phyloP scores from a whole-genome alignment of 2,113 vertebrate species.

The Nymphicus hollandicus region DNA sequence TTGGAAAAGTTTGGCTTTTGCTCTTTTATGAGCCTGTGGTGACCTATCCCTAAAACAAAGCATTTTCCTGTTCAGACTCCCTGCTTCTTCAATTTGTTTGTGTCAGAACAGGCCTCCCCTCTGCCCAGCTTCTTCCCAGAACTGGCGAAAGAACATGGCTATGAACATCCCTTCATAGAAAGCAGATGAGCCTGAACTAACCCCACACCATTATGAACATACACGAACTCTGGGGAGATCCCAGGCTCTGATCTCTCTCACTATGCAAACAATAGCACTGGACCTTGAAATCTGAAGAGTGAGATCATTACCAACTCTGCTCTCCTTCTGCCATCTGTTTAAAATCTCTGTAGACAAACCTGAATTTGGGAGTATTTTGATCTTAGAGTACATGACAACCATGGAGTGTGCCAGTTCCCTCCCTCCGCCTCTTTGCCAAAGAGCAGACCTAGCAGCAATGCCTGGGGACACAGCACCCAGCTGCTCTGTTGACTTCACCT shows the following conservation, averaged over 20 bases:
- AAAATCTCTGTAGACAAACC: neutral
- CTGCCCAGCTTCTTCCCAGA: neutral
- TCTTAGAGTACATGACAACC: neutral
- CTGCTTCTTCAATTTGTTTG: neutral
- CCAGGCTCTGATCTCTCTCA: neutral
- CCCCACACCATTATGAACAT: neutral
- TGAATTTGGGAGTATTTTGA: neutral
- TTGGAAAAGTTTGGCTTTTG: neutral
- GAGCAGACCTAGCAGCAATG: neutral
- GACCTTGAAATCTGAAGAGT: neutral
- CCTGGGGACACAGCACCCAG: neutral
- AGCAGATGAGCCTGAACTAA: neutral
- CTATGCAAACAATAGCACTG: neutral
- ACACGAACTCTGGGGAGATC: neutral
- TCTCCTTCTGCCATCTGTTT: neutral
- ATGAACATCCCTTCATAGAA: neutral
- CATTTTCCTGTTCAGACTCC: neutral
- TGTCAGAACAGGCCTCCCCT: neutral
- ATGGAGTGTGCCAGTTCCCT: neutral
- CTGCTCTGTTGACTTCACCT: neutral
- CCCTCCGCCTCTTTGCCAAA: neutral
- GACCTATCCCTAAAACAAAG: constrained; percentile 20
- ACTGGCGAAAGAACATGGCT: neutral
- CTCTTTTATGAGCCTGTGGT: neutral
- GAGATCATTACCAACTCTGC: neutral